phyloP scores from a whole-genome alignment of 2,888 invertebrate species.

The Timema cristinae region DNA sequence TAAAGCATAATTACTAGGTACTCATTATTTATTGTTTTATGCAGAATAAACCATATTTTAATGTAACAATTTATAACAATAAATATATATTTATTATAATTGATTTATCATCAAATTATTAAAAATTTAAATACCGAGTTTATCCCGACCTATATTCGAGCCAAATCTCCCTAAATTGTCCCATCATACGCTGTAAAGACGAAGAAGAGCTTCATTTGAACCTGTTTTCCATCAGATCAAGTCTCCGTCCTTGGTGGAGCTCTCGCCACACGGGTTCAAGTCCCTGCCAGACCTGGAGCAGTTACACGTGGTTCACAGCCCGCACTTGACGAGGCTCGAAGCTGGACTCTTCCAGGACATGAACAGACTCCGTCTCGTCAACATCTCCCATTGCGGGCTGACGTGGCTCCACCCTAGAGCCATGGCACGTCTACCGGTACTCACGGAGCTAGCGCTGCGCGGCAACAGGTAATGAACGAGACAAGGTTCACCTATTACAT shows the following conservation, averaged over 20 bases:
- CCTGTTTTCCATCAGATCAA: constrained; percentile 42
- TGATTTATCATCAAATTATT: too few species aligned
- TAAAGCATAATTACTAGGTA: too few species aligned
- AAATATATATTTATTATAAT: too few species aligned
- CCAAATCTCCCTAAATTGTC: too few species aligned
- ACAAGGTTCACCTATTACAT: too few species aligned
- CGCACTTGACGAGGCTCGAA: constrained; percentile 63
- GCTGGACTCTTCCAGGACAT: constrained; percentile 68
- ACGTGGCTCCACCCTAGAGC: constrained; percentile 75
- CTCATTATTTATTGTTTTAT: too few species aligned
- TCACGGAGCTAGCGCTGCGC: constrained; percentile 65
- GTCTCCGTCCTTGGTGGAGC: constrained; percentile 60
- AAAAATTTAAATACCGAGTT: too few species aligned
- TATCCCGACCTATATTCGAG: too few species aligned
- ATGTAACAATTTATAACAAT: too few species aligned
- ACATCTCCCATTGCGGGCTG: constrained; percentile 72
- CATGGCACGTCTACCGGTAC: constrained; percentile 63
- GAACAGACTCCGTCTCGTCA: constrained; percentile 63
- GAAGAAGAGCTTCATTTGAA: too few species aligned
- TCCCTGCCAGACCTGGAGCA: constrained; percentile 69
- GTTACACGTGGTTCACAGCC: constrained; percentile 63
- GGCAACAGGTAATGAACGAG: constrained; percentile 52
- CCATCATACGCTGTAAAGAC: too few species aligned
- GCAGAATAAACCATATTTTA: too few species aligned
- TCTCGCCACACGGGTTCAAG: constrained; percentile 66